Evolutionary conservation across 2,888 invertebrate species (phyloP).

Genomic region (Habrosyne pyritoides): DNA sequence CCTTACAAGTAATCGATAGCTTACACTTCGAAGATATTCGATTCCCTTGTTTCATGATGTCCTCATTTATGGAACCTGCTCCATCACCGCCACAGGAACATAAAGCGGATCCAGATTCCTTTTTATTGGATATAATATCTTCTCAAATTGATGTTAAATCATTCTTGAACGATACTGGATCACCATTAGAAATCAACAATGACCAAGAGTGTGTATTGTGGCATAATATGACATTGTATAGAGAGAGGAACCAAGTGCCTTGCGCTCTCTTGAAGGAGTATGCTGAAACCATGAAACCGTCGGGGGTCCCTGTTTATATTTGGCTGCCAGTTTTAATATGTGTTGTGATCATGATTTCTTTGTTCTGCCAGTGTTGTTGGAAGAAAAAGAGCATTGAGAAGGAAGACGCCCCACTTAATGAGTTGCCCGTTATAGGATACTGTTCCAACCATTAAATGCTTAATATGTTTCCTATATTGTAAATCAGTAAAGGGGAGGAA

Average conservation of each 20-base stretch:
- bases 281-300: constrained; percentile 63
- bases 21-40: constrained; percentile 61
- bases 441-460: constrained; percentile 43
- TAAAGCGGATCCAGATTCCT: constrained; percentile 37
- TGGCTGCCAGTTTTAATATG: constrained; percentile 66
- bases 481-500: neutral
- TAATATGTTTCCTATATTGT: neutral
- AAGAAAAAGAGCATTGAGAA: constrained; percentile 51
- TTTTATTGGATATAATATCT: constrained; percentile 60
- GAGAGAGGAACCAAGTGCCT: constrained; percentile 57
- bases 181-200: constrained; percentile 51
- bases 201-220: constrained; percentile 69
- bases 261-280: constrained; percentile 68
- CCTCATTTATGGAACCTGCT: constrained; percentile 58
- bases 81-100: neutral
- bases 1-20: constrained; percentile 63
- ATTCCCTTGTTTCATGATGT: constrained; percentile 73
- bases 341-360: constrained; percentile 50
- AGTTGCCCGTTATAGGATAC: constrained; percentile 48
- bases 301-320: constrained; percentile 66
- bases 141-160: constrained; percentile 57
- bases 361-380: constrained; percentile 58
- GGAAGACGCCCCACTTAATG: constrained; percentile 57
- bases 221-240: constrained; percentile 60
- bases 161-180: constrained; percentile 47